Evolutionary conservation across 2,888 invertebrate species (phyloP).

Genomic region (Lasioglossum figueresi): DNA sequence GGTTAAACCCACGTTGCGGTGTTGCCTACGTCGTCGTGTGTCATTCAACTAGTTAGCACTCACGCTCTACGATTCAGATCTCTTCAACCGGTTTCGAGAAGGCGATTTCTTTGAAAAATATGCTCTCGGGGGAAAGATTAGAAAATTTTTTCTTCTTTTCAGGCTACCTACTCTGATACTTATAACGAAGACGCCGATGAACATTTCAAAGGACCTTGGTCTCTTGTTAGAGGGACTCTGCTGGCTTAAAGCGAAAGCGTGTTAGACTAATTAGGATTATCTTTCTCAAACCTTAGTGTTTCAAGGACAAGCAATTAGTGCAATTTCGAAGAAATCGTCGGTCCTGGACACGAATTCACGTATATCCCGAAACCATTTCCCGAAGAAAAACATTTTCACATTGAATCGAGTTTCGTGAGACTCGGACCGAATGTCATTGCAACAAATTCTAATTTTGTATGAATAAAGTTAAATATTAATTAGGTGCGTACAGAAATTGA

Average conservation of each 20-base stretch:
- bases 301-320: conserved; percentile 10
- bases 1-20: not conserved
- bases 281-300: not conserved
- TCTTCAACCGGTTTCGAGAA: not conserved
- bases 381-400: not conserved
- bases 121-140: not conserved
- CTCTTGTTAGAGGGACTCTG: not conserved
- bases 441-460: not conserved
- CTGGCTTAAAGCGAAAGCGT: not conserved
- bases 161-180: not conserved
- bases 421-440: not conserved
- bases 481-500: not conserved
- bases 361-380: not conserved
- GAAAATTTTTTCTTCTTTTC: not conserved
- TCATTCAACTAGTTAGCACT: not conserved
- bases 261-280: conserved; percentile 19
- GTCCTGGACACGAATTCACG: not conserved
- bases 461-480: not conserved
- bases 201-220: not conserved
- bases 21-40: not conserved
- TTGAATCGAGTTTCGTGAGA: not conserved
- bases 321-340: not conserved
- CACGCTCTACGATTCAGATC: not conserved
- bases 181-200: not conserved
- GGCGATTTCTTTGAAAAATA: not conserved